Conservation (phyloP, 2,888 invertebrate species). For the Tiliacea aurago region DNA sequence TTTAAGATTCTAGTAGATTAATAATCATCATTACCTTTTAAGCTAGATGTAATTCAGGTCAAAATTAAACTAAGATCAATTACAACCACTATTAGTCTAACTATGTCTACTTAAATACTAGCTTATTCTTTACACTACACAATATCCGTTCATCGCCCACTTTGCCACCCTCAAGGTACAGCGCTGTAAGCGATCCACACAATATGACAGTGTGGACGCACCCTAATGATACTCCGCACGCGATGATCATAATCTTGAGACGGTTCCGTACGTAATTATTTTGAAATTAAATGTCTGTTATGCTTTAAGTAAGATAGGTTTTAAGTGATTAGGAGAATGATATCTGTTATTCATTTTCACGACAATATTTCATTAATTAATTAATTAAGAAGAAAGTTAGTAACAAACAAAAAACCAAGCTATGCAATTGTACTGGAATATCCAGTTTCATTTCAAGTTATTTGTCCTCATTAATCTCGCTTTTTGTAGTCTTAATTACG, state of each 20-base stretch:
- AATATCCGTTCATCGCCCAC: constrained; percentile 39
- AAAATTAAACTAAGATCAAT: constrained; percentile 1
- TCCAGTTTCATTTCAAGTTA: background rate
- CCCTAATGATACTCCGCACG: constrained; percentile 81
- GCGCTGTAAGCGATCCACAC: constrained; percentile 62
- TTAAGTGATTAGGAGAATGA: constrained; percentile 6
- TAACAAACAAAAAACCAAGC: background rate
- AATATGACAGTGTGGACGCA: constrained; percentile 76
- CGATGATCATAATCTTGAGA: constrained; percentile 78
- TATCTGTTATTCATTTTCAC: background rate
- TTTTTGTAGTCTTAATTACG: background rate
- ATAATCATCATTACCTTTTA: background rate
- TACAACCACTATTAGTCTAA: background rate
- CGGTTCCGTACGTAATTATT: constrained; percentile 65
- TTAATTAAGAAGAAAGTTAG: background rate
- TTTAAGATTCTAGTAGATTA: background rate
- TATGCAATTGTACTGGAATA: background rate
- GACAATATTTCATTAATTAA: background rate
- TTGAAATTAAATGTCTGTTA: constrained; percentile 46
- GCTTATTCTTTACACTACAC: constrained; percentile 23
- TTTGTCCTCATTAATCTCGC: no score
- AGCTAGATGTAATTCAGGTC: background rate
- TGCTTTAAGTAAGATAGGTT: constrained; percentile 16
- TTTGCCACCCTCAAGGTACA: constrained; percentile 57
- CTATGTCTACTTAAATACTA: constrained; percentile 2